These are phyloP conservation scores for Exephanes ischioxanthus DNA, from an alignment of 2,888 invertebrate species.

Conservation along the genomic window DNA sequence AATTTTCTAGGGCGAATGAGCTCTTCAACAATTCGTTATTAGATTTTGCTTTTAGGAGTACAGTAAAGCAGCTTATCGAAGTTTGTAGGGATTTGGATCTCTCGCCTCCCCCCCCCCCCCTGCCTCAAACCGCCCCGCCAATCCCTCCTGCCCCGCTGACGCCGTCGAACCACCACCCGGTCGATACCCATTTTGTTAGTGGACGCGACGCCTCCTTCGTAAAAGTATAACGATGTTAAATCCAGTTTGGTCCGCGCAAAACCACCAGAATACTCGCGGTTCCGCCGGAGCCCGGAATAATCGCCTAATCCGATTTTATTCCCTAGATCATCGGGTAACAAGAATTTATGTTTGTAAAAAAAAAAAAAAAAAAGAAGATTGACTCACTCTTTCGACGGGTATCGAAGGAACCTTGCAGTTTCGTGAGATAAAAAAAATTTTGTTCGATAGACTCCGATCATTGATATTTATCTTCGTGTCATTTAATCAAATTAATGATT, in stretches of 20 bases:
- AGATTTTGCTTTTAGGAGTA: constrained; percentile 67
- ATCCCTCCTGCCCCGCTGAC: not conserved
- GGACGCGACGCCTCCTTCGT: constrained; percentile 30
- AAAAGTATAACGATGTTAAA: constrained; percentile 60
- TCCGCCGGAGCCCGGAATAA: not conserved
- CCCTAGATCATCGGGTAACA: not conserved
- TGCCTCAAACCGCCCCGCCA: not conserved
- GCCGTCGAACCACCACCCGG: constrained; percentile 49
- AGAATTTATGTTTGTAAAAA: not conserved
- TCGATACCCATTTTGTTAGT: constrained; percentile 59
- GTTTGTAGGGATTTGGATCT: constrained; percentile 67
- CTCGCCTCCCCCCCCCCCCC: constrained; percentile 17
- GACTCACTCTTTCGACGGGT: not conserved
- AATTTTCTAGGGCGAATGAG: constrained; percentile 65
- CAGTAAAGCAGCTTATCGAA: constrained; percentile 71
- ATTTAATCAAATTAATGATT: not conserved
- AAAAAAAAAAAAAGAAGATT: not conserved
- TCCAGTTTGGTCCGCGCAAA: constrained; percentile 53
- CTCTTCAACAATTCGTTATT: constrained; percentile 69
- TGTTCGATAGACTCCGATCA: too few species aligned
- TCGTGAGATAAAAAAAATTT: not conserved
- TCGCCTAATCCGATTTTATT: constrained; percentile 12
- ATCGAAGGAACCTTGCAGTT: not conserved
- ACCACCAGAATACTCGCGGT: constrained; percentile 32
- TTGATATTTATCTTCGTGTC: not conserved